These are phyloP conservation scores for Petrocephalus schoutedeni DNA, from an alignment of 2,797 vertebrate species.

Conservation along the genomic window DNA sequence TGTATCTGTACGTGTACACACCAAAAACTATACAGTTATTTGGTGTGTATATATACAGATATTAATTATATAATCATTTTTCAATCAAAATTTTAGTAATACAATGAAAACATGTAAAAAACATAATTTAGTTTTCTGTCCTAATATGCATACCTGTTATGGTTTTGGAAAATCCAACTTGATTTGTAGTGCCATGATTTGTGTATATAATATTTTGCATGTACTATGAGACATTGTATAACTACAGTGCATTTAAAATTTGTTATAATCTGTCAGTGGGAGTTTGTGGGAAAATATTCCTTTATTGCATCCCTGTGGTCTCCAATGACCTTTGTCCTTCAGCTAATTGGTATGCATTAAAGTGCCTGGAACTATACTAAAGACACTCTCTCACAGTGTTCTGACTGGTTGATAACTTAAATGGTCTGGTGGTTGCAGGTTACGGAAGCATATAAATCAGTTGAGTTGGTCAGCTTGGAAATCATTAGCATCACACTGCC, in stretches of 20 bases:
- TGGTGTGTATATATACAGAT: not conserved
- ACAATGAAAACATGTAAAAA: not conserved
- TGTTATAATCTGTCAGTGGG: not conserved
- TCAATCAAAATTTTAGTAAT: not conserved
- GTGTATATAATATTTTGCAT: not conserved
- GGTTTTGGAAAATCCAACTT: no score
- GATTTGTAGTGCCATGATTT: not conserved
- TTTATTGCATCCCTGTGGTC: not conserved
- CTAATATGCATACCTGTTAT: not conserved
- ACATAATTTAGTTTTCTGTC: not conserved
- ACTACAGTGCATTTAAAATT: not conserved
- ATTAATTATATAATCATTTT: not conserved
- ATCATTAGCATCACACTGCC: not conserved
- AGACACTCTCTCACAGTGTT: not conserved
- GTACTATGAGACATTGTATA: not conserved
- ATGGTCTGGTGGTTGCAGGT: not conserved
- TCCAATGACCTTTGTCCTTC: not conserved
- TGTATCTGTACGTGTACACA: not conserved
- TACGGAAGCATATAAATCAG: not conserved
- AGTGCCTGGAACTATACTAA: not conserved
- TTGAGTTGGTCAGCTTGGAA: not conserved
- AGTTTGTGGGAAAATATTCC: not conserved
- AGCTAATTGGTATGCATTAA: not conserved
- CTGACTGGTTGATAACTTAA: not conserved
- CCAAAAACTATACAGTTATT: not conserved